phyloP scores from a whole-genome alignment of 2,888 invertebrate genomes.

The Parnassius mnemosyne region DNA sequence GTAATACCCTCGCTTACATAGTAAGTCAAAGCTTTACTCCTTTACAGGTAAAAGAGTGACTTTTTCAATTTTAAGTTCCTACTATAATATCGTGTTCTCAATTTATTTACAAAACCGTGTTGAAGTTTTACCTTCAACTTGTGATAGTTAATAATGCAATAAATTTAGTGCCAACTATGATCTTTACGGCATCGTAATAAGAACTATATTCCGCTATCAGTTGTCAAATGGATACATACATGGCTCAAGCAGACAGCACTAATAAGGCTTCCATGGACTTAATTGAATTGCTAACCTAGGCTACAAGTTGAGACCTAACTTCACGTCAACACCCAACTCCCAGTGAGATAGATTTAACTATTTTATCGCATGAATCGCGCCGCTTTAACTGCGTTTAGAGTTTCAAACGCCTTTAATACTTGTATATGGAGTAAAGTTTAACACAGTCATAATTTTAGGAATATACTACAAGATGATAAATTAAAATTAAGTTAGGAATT shows the following conservation, averaged over 20 bases:
- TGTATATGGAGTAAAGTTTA: not conserved
- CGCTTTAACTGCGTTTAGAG: slow-evolving; percentile 10
- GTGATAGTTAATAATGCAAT: not conserved
- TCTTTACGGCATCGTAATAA: not conserved
- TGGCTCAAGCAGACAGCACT: slow-evolving; percentile 10
- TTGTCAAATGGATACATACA: not conserved
- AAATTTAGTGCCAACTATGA: not conserved
- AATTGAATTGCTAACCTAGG: slow-evolving; percentile 29
- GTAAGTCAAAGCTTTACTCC: not conserved
- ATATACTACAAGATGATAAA: too few relatives aligned
- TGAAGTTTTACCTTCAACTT: slow-evolving; percentile 2
- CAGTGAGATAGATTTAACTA: slow-evolving; percentile 25
- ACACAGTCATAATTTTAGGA: not conserved
- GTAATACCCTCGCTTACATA: too few relatives aligned
- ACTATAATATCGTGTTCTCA: slow-evolving; percentile 12
- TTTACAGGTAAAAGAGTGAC: not conserved
- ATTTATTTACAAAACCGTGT: slow-evolving; percentile 8
- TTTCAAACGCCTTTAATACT: slow-evolving; percentile 3
- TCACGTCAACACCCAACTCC: slow-evolving; percentile 22
- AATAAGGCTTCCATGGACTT: slow-evolving; percentile 26
- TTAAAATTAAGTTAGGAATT: too few relatives aligned
- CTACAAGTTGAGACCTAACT: slow-evolving; percentile 19
- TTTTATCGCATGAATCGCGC: slow-evolving; percentile 10
- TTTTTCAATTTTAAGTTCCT: slow-evolving; percentile 15
- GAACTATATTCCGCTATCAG: slow-evolving; percentile 1